Evolutionary conservation across 2,888 invertebrate species (phyloP), one percentile per base, ranked within the genome.

Genomic region (Nymphalis urticae): DNA sequence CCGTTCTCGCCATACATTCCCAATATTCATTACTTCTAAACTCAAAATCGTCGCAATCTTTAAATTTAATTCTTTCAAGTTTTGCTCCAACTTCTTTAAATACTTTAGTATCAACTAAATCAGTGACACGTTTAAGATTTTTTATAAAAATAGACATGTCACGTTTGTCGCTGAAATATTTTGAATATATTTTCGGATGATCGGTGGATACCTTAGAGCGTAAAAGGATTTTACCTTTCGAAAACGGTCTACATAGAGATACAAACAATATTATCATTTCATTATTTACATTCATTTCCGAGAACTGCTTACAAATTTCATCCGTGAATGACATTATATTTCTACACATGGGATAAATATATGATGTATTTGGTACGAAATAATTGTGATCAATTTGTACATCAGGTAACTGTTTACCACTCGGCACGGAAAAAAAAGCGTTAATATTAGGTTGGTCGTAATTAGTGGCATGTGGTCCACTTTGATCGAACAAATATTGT

Each of bases 331-430:
- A 85, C 79, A 90, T 78, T 8, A 82, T 77, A 36, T 85, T 78
- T 65, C 72, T 81, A 72, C 92, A 92, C 78, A 83, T 84, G 6
- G 84, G 80, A 65, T 79, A 79, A 1, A 91, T 72, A 66, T 89
- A 85, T 0, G 89, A 82, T 10, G 90, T 88, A 53, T 90, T 88
- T 51, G 85, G 84, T 16, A 86, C 79, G 63, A 90, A 92, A 72
- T 90, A 92, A 70, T 91, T 91, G 59, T 91, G 91, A 71, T 91
- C 91, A 69, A 91, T 85, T 80, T 92, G 91, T 2, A 91, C 84
- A 73, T 91, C 91, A 6, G 92, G 91, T 21, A 90, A 73, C 4
- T 64, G 48, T 77, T 86, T 86, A 19, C 78, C 81, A 50, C 76
- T 81, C 27, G 87, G 80, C 1, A 87, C 83, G 1, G 90, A 86